Evolutionary conservation across 2,797 vertebrate genomes (phyloP).

Genomic region (Mus spretus): DNA sequence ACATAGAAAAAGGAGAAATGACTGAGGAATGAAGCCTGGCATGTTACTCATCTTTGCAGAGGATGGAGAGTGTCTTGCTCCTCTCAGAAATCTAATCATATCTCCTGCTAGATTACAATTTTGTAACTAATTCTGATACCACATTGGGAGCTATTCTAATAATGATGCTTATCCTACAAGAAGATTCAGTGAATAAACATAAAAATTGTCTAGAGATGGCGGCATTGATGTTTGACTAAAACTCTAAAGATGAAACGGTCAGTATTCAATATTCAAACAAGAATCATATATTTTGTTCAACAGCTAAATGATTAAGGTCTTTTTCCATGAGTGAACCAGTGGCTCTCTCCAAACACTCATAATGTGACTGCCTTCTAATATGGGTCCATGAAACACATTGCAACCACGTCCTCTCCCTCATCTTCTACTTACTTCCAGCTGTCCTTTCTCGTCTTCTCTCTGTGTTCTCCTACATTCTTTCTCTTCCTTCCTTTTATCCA

Average conservation of each 20-base stretch:
- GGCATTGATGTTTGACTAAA: background rate
- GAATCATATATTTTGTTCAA: background rate
- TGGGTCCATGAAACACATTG: background rate
- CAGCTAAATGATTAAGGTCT: background rate
- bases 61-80: background rate
- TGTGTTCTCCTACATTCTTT: background rate
- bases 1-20: background rate
- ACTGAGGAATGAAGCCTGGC: background rate
- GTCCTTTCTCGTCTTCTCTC: background rate
- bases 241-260: background rate
- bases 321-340: background rate
- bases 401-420: background rate
- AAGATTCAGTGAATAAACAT: conserved; percentile 1
- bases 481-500: background rate
- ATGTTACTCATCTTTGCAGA: background rate
- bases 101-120: background rate
- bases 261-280: conserved; percentile 33
- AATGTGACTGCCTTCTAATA: background rate
- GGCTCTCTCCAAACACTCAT: background rate
- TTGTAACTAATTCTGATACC: background rate
- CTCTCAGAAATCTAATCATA: background rate
- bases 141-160: background rate
- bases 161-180: background rate
- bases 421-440: background rate
- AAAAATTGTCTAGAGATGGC: background rate